phyloP scores from a whole-genome alignment of 2,113 vertebrate genomes.

The Pagrus major region DNA sequence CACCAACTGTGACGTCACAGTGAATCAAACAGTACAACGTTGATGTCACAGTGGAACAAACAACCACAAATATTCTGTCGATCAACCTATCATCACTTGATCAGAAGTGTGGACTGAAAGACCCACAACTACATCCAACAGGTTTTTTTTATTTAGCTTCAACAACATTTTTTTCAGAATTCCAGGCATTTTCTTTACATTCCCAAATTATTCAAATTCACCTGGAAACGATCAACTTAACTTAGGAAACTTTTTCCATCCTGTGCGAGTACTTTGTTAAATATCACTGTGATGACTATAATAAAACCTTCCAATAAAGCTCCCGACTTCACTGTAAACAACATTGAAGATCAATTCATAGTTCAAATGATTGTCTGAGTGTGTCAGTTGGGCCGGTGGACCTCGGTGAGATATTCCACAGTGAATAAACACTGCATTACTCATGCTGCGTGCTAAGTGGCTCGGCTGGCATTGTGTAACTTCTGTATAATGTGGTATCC shows the following conservation, averaged over 20 bases:
- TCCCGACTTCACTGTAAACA: background rate
- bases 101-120: too few species aligned
- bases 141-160: too few species aligned
- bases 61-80: too few species aligned
- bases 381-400: background rate
- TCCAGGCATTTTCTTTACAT: background rate
- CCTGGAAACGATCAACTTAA: background rate
- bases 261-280: background rate
- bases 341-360: slow-evolving; percentile 31
- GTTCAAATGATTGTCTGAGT: slow-evolving; percentile 8
- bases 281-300: background rate
- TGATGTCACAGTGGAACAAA: too few species aligned
- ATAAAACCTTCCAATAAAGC: background rate
- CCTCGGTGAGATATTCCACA: slow-evolving; percentile 25
- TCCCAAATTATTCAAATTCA: background rate
- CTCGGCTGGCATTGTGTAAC: slow-evolving; percentile 71
- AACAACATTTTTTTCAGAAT: background rate
- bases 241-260: background rate
- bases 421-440: slow-evolving; percentile 63
- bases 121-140: too few species aligned
- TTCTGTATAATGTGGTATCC: slow-evolving; percentile 60
- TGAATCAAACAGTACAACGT: too few species aligned
- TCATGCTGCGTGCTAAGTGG: slow-evolving; percentile 57
- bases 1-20: too few species aligned
- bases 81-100: too few species aligned